Evolutionary conservation across 2,797 vertebrate species (phyloP).

Genomic region (Sarcophilus harrisii): DNA sequence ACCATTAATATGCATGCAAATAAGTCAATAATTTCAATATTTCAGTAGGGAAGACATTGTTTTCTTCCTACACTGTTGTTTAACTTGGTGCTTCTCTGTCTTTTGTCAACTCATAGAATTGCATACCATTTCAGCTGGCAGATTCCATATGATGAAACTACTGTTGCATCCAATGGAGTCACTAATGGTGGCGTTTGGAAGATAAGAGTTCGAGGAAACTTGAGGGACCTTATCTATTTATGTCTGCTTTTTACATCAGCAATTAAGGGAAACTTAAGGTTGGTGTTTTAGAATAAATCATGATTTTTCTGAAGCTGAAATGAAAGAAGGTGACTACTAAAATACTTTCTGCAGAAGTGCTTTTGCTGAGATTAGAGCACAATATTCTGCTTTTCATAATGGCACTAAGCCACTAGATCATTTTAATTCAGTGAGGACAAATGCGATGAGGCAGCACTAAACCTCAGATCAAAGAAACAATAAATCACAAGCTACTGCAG

Average conservation of each 20-base stretch:
- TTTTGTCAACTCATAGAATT: background rate
- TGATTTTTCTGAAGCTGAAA: background rate
- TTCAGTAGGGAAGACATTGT: background rate
- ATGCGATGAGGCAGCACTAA: slow-evolving; percentile 16
- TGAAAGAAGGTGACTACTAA: background rate
- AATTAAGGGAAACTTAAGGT: background rate
- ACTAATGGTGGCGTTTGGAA: background rate
- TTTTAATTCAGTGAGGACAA: background rate
- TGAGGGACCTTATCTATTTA: background rate
- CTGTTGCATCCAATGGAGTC: background rate
- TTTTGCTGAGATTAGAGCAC: background rate
- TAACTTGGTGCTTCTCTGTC: background rate
- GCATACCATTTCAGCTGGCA: background rate
- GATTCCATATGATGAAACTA: background rate
- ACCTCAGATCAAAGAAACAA: slow-evolving; percentile 39
- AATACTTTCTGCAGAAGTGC: background rate
- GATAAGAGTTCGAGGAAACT: background rate
- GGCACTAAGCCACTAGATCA: background rate
- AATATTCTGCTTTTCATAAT: background rate
- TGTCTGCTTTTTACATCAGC: background rate
- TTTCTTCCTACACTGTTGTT: background rate
- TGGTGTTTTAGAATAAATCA: background rate
- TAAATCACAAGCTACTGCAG: slow-evolving; percentile 15
- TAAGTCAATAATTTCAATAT: background rate
- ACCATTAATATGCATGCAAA: background rate